These are phyloP conservation scores for Porites evermanni DNA, from an alignment of 92 coral and sea anemone species.

Conservation along the genomic window DNA sequence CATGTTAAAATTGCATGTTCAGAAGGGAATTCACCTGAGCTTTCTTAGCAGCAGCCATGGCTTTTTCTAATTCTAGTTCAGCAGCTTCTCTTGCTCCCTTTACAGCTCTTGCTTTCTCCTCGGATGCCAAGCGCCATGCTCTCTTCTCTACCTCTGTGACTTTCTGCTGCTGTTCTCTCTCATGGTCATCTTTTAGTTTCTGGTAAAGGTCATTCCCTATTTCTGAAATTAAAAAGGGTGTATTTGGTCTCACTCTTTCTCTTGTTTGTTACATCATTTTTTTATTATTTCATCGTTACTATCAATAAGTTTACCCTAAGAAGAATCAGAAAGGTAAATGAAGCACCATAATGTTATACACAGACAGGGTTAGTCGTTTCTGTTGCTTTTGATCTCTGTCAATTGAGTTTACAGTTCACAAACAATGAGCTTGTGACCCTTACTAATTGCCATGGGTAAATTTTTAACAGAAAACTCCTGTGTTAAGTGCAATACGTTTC, in stretches of 20 bases:
- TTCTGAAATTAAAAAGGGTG: slow-evolving; percentile 23
- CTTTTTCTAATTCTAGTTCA: slow-evolving; percentile 84
- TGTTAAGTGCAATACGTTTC: too few relatives aligned
- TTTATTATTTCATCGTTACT: too few relatives aligned
- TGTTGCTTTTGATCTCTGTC: too few relatives aligned
- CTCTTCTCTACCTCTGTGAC: slow-evolving; percentile 81
- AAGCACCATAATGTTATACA: too few relatives aligned
- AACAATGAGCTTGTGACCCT: too few relatives aligned
- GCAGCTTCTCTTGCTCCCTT: slow-evolving; percentile 86
- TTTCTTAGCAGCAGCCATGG: slow-evolving; percentile 86
- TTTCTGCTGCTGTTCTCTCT: slow-evolving; percentile 64
- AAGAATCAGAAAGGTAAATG: too few relatives aligned
- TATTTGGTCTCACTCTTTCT: neutral
- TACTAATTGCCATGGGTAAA: too few relatives aligned
- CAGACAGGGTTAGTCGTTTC: too few relatives aligned
- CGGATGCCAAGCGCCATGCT: slow-evolving; percentile 64
- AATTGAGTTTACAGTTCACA: too few relatives aligned
- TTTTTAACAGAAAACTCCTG: too few relatives aligned
- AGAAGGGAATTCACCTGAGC: slow-evolving; percentile 71
- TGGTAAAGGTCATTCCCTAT: slow-evolving; percentile 90
- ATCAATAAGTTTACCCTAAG: too few relatives aligned
- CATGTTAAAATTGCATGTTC: neutral
- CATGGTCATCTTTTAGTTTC: slow-evolving; percentile 78
- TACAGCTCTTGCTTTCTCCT: slow-evolving; percentile 85
- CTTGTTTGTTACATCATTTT: too few relatives aligned